phyloP scores from a whole-genome alignment of 2,113 vertebrate genomes.

The Bubo scandiacus region DNA sequence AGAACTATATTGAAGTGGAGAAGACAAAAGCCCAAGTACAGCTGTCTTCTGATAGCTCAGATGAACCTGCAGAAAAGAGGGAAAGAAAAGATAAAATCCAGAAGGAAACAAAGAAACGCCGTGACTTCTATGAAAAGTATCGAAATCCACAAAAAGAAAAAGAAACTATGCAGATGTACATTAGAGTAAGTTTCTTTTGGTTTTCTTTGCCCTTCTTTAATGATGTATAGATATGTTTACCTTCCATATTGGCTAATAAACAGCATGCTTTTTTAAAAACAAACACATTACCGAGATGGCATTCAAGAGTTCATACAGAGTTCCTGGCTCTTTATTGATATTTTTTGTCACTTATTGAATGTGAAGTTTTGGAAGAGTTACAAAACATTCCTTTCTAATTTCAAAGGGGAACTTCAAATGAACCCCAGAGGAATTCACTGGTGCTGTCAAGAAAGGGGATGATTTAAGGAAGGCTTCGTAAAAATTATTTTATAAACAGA shows the following conservation, averaged over 20 bases:
- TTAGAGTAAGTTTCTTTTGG: conserved; percentile 84
- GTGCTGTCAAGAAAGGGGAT: background rate
- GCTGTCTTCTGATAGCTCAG: conserved; percentile 81
- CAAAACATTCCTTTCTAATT: conserved; percentile 26
- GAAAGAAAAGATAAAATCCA: conserved; percentile 88
- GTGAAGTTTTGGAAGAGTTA: conserved; percentile 5
- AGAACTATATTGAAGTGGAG: conserved; percentile 97
- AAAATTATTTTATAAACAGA: background rate
- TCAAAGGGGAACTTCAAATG: conserved; percentile 48
- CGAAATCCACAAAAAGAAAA: conserved; percentile 96
- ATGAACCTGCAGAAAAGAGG: conserved; percentile 94
- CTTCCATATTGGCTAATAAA: background rate
- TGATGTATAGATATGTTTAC: background rate
- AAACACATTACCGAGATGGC: background rate
- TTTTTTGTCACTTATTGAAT: background rate
- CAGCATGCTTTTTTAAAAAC: background rate
- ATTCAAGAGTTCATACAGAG: background rate
- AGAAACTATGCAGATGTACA: conserved; percentile 87
- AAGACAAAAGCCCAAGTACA: conserved; percentile 79
- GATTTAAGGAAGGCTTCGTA: conserved; percentile 3
- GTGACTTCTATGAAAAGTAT: conserved; percentile 95
- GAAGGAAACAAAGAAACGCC: conserved; percentile 89
- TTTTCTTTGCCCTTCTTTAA: conserved; percentile 5
- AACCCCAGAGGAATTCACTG: background rate
- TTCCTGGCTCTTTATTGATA: background rate